Conservation (phyloP, 2,113 vertebrate species). For the Eidolon helvum region DNA sequence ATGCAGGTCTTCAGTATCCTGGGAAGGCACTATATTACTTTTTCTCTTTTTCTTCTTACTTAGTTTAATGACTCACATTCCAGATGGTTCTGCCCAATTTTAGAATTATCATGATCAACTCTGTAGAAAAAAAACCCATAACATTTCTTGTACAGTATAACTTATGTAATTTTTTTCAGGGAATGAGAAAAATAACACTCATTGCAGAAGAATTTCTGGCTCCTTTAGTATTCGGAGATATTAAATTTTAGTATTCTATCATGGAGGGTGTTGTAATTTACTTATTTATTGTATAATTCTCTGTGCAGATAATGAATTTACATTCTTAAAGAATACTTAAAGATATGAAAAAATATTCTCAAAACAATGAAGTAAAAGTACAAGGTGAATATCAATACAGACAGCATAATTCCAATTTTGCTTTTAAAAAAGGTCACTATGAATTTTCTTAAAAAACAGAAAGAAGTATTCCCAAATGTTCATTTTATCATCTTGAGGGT, state of each 20-base stretch:
- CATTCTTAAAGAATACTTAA: background rate
- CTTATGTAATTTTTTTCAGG: background rate
- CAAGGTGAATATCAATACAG: background rate
- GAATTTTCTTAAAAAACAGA: background rate
- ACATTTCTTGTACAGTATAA: constrained; percentile 41
- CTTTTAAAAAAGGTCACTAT: background rate
- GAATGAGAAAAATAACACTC: background rate
- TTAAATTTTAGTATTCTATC: background rate
- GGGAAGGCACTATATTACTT: background rate
- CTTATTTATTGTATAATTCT: background rate
- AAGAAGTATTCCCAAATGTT: background rate
- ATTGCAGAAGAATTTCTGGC: background rate
- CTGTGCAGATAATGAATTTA: background rate
- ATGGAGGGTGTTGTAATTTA: background rate
- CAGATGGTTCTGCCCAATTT: constrained; percentile 61
- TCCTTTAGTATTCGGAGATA: background rate
- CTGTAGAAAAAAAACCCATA: background rate
- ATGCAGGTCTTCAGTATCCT: background rate
- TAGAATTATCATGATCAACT: constrained; percentile 43
- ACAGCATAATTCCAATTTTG: background rate
- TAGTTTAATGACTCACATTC: constrained; percentile 45
- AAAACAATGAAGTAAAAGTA: background rate
- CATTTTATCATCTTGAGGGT: background rate
- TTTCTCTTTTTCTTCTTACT: constrained; percentile 31
- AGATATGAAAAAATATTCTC: background rate